Evolutionary conservation across 2,888 invertebrate genomes (phyloP).

Genomic region (Eilema sororculum): DNA sequence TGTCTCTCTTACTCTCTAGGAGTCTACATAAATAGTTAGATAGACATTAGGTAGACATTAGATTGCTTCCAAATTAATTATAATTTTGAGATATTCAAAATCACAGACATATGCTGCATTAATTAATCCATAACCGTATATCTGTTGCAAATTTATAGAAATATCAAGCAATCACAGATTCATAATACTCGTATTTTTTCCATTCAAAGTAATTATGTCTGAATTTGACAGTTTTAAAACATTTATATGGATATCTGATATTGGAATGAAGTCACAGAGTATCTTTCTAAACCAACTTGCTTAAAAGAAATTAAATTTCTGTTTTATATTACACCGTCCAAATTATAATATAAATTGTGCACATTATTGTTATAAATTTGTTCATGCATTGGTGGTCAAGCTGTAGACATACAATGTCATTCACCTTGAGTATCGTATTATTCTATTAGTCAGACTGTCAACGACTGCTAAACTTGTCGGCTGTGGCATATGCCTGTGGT

Average conservation of each 20-base stretch:
- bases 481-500: not conserved
- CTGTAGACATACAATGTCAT: conserved; percentile 4
- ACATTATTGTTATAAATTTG: conserved; percentile 3
- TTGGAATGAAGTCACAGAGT: no score
- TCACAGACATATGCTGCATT: no score
- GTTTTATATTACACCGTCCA: not conserved
- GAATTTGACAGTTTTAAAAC: not conserved
- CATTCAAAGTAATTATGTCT: not conserved
- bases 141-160: no score
- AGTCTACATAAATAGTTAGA: no score
- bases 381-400: not conserved
- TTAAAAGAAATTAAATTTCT: not conserved
- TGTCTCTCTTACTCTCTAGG: no score
- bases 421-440: not conserved
- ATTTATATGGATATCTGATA: no score
- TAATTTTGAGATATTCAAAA: no score
- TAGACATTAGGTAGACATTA: no score
- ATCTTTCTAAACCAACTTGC: not conserved
- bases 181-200: not conserved
- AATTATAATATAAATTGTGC: not conserved
- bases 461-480: not conserved
- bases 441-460: not conserved
- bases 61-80: no score
- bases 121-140: not conserved
- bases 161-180: no score